Base-by-base conservation (phyloP, 1,140 invertebrate species). In the Lepidurus apus region DNA sequence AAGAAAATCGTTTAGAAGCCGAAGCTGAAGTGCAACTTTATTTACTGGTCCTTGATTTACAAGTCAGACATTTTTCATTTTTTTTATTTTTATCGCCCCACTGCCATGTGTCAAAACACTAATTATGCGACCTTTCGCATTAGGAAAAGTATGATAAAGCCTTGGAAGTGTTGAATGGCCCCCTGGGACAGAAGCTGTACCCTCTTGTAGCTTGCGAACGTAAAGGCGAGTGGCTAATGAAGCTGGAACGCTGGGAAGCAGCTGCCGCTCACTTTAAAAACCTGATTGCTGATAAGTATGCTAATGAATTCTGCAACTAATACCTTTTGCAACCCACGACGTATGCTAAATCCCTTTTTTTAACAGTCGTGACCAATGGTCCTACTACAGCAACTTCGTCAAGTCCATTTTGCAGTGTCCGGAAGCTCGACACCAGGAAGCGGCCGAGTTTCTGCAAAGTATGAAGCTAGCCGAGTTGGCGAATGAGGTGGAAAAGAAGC, bases 1-100 rank as follows among this genome's bases (percentile, higher is more conserved):
- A 91, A 24, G 94, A 97, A 81, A 91, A 91, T 78, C 96, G 95
- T 87, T 89, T 97, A 81, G 94, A 97, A 85, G 93, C 94, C 0
- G 96, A 98, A 84, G 94, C 95, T 85, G 96, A 98, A 86, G 92
- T 96, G 0, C 90, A 94, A 76, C 86, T 98, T 24, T 98, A 97
- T 86, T 86, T 98, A 45, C 93, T 96, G 87, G 94, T 98, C 78
- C 86, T 98, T 73, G 92, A 96, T 83, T 87, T 93, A 77, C 92
- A 89, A 79, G 85, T 83, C 74, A 80, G 78, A 10, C 44, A 24
- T 43, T 75, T 45, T n/a, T 43, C n/a, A 21, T 74, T 26, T 74
- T 34, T 26, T 26, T 26, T 26, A 26, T 26, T 26, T 26, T 10
- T 74, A 10, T 74, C 43, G 9, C 8, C 8, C 17, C 26, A 26